Conservation (phyloP, 2,797 vertebrate genomes). For the Nothura maculosa region DNA sequence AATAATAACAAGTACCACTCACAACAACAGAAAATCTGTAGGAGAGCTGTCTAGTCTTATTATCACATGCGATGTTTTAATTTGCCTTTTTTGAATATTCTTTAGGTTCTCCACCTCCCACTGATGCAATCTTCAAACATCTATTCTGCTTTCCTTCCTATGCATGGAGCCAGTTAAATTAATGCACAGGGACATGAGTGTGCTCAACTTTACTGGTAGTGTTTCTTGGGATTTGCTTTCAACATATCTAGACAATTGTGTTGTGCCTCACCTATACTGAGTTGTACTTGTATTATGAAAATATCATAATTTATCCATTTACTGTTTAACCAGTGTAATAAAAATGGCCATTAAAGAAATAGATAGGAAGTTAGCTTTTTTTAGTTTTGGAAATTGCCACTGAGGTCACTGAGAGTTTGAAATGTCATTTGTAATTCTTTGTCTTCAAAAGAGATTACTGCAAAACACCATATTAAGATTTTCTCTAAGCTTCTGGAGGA, state of each 20-base stretch:
- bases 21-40: background rate
- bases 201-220: background rate
- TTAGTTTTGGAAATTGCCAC: background rate
- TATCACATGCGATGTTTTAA: background rate
- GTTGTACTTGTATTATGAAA: background rate
- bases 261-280: background rate
- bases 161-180: background rate
- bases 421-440: constrained; percentile 53
- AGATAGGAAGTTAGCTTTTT: background rate
- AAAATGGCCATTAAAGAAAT: background rate
- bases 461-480: constrained; percentile 56
- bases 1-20: background rate
- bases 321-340: background rate
- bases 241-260: background rate
- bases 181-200: fast-evolving
- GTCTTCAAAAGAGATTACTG: constrained; percentile 59
- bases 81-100: constrained; percentile 19
- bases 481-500: constrained; percentile 18
- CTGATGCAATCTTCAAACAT: background rate
- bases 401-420: constrained; percentile 29
- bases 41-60: constrained; percentile 5
- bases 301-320: fast-evolving
- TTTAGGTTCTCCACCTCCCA: background rate
- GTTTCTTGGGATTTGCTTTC: background rate
- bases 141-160: background rate